A percentile compares a stretch with the other conserved stretches of the same genome.
Conservation (phyloP, 2,797 vertebrate genomes). For the Enteromius anoplus region DNA sequence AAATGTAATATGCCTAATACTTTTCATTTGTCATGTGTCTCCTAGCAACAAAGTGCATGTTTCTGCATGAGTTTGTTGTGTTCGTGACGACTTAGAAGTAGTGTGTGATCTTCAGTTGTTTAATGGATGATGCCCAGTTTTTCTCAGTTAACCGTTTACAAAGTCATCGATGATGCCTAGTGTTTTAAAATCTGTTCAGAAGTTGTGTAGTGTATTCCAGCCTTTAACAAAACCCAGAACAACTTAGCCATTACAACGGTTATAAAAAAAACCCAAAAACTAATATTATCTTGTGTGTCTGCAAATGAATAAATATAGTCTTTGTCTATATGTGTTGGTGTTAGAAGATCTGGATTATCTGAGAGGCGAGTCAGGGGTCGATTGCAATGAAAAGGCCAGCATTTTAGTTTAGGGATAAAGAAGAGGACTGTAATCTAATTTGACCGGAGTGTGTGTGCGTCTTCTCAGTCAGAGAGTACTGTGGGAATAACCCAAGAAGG, state of each 20-base stretch:
- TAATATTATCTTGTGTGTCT: background rate
- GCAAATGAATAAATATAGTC: background rate
- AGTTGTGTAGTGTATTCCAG: background rate
- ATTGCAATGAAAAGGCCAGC: slow-evolving; percentile 93
- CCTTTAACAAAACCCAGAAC: background rate
- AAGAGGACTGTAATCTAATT: slow-evolving; percentile 99
- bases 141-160: slow-evolving; percentile 20
- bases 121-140: slow-evolving; percentile 14
- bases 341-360: slow-evolving; percentile 20
- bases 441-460: slow-evolving; percentile 87
- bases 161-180: slow-evolving; percentile 4
- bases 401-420: slow-evolving; percentile 81
- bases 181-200: slow-evolving; percentile 18
- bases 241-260: background rate
- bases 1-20: background rate
- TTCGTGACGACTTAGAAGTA: slow-evolving; percentile 9
- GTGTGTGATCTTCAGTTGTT: slow-evolving; percentile 3
- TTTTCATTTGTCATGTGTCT: slow-evolving; percentile 10
- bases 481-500: slow-evolving; percentile 96
- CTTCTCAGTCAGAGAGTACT: slow-evolving; percentile 85
- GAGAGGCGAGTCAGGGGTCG: slow-evolving; percentile 75
- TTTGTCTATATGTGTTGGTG: slow-evolving; percentile 6
- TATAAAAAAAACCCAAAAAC: background rate
- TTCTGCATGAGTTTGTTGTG: background rate
- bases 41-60: slow-evolving; percentile 6